A percentile compares a stretch with the other conserved stretches of the same genome.
Conservation (phyloP, 1,140 invertebrate genomes). For the Brachionus sp. region DNA sequence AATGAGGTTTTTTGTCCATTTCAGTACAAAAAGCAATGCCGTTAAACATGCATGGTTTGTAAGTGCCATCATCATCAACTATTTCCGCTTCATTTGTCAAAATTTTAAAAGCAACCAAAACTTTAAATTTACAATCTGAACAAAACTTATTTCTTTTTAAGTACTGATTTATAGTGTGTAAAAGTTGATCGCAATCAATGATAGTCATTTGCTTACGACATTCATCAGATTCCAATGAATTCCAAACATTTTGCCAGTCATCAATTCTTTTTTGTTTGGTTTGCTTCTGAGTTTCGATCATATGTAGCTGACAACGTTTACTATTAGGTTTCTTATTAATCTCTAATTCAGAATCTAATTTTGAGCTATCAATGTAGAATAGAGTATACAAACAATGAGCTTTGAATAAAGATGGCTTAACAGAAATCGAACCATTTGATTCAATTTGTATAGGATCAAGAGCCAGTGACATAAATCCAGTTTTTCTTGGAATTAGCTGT, state of each 20-base stretch:
- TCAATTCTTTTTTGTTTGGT: conserved; percentile 42
- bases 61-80: neutral
- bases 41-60: neutral
- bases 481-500: neutral
- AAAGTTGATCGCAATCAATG: conserved; percentile 74
- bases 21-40: neutral
- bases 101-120: conserved; percentile 77
- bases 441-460: conserved; percentile 20
- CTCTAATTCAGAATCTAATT: conserved; percentile 44
- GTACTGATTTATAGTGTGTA: conserved; percentile 80
- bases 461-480: neutral
- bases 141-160: conserved; percentile 84
- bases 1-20: conserved; percentile 64
- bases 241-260: conserved; percentile 67
- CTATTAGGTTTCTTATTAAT: conserved; percentile 47
- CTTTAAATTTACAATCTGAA: conserved; percentile 83
- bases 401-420: neutral
- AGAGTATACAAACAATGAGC: conserved; percentile 56
- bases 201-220: conserved; percentile 79
- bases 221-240: conserved; percentile 72
- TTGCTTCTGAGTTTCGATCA: conserved; percentile 47
- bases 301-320: conserved; percentile 47
- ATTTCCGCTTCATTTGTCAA: conserved; percentile 75
- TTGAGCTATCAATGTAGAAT: conserved; percentile 68
- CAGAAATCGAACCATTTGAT: neutral